These are phyloP conservation scores for Corvus hawaiiensis DNA, from an alignment of 2,113 vertebrate species.

Conservation along the genomic window DNA sequence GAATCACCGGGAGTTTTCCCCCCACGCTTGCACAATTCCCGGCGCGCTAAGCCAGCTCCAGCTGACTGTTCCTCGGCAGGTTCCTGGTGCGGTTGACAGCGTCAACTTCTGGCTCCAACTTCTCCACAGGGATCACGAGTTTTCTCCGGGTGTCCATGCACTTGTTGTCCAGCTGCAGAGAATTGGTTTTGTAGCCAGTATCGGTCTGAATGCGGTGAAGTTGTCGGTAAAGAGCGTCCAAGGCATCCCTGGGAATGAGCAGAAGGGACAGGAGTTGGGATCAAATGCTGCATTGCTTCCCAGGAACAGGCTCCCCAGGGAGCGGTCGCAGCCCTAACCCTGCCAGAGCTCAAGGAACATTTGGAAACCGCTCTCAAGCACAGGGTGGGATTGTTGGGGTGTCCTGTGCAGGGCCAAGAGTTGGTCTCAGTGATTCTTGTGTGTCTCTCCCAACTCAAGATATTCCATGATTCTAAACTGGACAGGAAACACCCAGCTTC, in stretches of 20 bases:
- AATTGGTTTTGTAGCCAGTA: constrained; percentile 74
- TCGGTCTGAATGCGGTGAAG: constrained; percentile 79
- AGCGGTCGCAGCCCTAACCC: background rate
- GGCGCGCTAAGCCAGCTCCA: constrained; percentile 26
- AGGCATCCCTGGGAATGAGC: constrained; percentile 69
- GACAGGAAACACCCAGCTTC: background rate
- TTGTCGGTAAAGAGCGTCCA: constrained; percentile 82
- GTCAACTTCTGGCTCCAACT: constrained; percentile 63
- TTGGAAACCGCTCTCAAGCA: background rate
- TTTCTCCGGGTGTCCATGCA: constrained; percentile 72
- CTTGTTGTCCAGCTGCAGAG: constrained; percentile 74
- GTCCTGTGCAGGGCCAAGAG: background rate
- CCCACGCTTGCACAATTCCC: background rate
- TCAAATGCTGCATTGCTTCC: background rate
- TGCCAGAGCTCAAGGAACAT: background rate
- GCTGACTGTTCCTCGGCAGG: constrained; percentile 41
- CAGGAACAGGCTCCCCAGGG: background rate
- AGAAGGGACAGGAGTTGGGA: background rate
- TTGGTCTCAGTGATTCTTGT: background rate
- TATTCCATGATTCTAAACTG: background rate
- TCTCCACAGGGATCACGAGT: constrained; percentile 64
- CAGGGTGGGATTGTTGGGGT: background rate
- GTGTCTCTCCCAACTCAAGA: background rate
- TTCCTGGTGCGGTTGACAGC: constrained; percentile 67
- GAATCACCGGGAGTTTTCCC: background rate